Evolutionary conservation across 1,140 invertebrate genomes (phyloP).

Genomic region (Steinernema feltiae): DNA sequence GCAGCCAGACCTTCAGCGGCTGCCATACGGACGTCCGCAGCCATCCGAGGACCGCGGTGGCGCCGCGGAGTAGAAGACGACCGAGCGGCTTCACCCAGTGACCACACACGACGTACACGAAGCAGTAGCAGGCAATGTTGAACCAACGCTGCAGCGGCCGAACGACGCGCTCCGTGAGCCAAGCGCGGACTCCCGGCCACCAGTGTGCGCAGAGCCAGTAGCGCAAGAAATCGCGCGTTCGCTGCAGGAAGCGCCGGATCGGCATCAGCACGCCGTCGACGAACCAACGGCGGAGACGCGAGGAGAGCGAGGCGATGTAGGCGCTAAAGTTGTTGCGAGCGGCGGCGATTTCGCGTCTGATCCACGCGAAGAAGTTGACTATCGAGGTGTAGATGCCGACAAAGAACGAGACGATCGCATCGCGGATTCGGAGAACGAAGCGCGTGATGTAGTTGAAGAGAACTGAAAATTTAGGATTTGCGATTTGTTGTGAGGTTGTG

Average conservation of each 20-base stretch:
- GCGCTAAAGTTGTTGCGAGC: background rate
- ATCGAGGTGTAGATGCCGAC: conserved; percentile 9
- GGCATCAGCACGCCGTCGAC: background rate
- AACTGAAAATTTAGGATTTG: conserved; percentile 14
- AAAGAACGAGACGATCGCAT: conserved; percentile 8
- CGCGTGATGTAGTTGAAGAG: conserved; percentile 19
- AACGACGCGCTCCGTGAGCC: conserved; percentile 23
- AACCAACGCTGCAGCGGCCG: conserved; percentile 22
- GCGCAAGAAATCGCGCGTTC: conserved; percentile 19
- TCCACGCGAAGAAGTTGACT: conserved; percentile 17
- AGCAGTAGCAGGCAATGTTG: conserved; percentile 37
- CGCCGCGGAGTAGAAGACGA: background rate
- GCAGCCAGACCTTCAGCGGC: conserved; percentile 19
- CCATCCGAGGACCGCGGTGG: background rate
- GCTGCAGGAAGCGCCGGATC: background rate
- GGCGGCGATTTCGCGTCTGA: background rate
- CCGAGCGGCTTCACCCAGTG: conserved; percentile 43
- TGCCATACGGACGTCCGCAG: conserved; percentile 17
- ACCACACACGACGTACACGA: conserved; percentile 51
- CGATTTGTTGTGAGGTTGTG: too few species aligned
- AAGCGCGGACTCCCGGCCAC: conserved; percentile 31
- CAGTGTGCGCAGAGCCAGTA: conserved; percentile 40
- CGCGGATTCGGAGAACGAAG: background rate
- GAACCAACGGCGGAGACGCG: background rate
- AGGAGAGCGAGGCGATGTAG: background rate